Base-by-base conservation (phyloP, 2,113 vertebrate genomes). In the Rhinichthys klamathensis region DNA sequence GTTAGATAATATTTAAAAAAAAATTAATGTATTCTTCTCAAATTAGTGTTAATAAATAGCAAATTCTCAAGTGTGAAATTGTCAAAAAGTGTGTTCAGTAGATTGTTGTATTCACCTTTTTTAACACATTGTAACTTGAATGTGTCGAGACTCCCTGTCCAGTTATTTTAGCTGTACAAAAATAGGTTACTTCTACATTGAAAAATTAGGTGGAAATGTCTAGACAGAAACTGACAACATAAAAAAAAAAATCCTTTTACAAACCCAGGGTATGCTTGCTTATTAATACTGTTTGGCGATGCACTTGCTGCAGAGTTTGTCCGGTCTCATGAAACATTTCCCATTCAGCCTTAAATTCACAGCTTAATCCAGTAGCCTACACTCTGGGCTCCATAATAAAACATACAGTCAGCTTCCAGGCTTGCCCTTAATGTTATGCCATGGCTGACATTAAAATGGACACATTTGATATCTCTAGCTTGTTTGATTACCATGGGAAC, bases 401-500 rank as follows among this genome's bases (percentile, higher is more conserved):
- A 75, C 74, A 80, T 51, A 38, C 16, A 10, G 54, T 84, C 78
- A 46, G 35, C 82, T 89, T 82, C 23, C 82, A 84, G 65, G 44
- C 82, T 60, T 73, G 82, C 81, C 79, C 69, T 32, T 75, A 88
- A 85, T 72, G 87, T 88, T 84, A 80, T 83, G 61, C 63, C 85
- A 75, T 75, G 49, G 63, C 85, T 89, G 74, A 88, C 88, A 88
- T 74, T 88, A 54, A 87, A 88, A 88, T 84, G 82, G 88, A 87
- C 86, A 84, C 67, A 87, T 90, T 85, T 89, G 84, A 82, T 83
- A 85, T 82, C 89, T 92, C 74, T 88, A 87, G 92, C 87, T 89
- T 72, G 90, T 92, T 93, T 95, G 93, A 93, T 93, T 91, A 92
- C 92, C 90, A 91, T 89, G 89, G 90, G 92, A 92, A 90, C 87